Evolutionary conservation across 2,113 vertebrate species (phyloP).

Genomic region (Eurypyga helias): DNA sequence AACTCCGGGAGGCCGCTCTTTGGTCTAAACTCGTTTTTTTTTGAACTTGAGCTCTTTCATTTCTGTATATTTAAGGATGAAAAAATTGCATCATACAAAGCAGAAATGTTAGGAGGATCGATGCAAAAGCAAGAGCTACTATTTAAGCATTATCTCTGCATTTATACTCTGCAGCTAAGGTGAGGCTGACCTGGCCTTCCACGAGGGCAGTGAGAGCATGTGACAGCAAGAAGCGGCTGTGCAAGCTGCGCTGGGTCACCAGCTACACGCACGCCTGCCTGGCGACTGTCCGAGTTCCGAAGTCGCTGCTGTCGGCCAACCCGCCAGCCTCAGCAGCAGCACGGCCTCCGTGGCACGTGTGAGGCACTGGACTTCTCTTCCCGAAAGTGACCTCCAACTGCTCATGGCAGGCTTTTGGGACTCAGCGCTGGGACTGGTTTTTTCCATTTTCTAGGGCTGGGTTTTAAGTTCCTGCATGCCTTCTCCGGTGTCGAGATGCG

Average conservation of each 20-base stretch:
- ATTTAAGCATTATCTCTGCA: neutral
- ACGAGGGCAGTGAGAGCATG: rapidly evolving
- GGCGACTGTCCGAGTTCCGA: neutral
- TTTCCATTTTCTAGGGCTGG: neutral
- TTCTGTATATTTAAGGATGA: neutral
- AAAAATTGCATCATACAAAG: neutral
- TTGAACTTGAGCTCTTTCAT: rapidly evolving
- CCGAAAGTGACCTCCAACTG: neutral
- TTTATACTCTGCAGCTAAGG: neutral
- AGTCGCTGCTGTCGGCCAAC: neutral
- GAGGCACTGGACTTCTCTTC: neutral
- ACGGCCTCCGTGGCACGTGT: neutral
- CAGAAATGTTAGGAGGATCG: neutral
- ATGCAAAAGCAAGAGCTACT: neutral
- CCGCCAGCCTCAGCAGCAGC: neutral
- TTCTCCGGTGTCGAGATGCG: neutral
- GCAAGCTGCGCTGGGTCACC: rapidly evolving
- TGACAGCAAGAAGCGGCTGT: neutral
- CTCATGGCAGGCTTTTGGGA: rapidly evolving
- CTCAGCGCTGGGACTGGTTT: neutral
- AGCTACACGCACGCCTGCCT: rapidly evolving
- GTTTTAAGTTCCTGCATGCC: neutral
- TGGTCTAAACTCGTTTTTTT: too few relatives aligned
- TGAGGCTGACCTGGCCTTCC: neutral
- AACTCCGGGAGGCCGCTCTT: neutral